These are phyloP conservation scores for Mastacembelus armatus DNA, from an alignment of 2,797 vertebrate genomes.

Conservation along the genomic window DNA sequence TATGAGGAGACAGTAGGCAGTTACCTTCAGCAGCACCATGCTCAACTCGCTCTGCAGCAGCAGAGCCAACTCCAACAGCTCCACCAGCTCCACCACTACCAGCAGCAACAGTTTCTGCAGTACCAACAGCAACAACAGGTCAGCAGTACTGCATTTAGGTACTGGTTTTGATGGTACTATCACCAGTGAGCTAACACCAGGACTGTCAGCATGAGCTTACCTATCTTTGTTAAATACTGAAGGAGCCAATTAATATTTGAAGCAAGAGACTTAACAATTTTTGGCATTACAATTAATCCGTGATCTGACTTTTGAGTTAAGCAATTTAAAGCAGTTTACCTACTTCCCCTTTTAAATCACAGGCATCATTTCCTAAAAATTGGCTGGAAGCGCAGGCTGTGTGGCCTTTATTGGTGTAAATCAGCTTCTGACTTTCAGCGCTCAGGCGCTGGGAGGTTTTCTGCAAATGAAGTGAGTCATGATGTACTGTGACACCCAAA, in stretches of 20 bases:
- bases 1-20: constrained; percentile 87
- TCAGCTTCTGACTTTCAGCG: constrained; percentile 15
- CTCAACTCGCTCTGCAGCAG: constrained; percentile 82
- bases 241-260: no score
- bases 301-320: no score
- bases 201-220: not conserved
- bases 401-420: not conserved
- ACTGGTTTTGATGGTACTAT: no score
- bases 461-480: constrained; percentile 41
- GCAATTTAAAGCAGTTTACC: not conserved
- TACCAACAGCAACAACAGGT: constrained; percentile 80
- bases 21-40: constrained; percentile 87
- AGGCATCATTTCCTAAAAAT: not conserved
- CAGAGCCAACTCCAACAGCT: constrained; percentile 84
- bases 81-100: constrained; percentile 79
- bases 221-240: no score
- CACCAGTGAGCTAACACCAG: not conserved
- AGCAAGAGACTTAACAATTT: no score
- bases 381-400: not conserved
- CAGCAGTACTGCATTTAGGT: not conserved
- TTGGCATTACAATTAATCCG: no score
- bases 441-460: constrained; percentile 26
- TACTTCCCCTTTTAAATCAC: not conserved
- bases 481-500: constrained; percentile 37
- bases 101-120: constrained; percentile 87